A percentile compares a stretch with the other conserved stretches of the same genome.
Conservation (phyloP, 2,888 invertebrate species). For the Phragmatobia fuliginosa region DNA sequence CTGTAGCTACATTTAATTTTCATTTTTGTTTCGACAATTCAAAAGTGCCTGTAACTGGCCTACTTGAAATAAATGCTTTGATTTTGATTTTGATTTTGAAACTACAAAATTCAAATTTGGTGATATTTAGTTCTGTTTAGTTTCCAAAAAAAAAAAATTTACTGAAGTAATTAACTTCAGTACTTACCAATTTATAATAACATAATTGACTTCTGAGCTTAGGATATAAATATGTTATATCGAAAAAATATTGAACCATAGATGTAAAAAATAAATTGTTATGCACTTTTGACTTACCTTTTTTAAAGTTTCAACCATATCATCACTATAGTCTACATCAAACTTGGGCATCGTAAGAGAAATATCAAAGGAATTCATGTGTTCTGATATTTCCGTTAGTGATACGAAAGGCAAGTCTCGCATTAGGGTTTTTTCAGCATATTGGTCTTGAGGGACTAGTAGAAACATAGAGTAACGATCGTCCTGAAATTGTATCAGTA, state of each 20-base stretch:
- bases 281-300: slow-evolving; percentile 71
- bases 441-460: slow-evolving; percentile 85
- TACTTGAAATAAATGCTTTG: too few relatives aligned
- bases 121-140: too few relatives aligned
- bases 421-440: slow-evolving; percentile 79
- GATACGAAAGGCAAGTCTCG: slow-evolving; percentile 86
- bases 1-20: too few relatives aligned
- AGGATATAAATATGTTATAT: neutral
- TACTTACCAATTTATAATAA: neutral
- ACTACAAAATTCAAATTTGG: neutral
- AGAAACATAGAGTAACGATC: slow-evolving; percentile 88
- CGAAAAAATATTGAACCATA: neutral
- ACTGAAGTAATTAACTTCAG: neutral
- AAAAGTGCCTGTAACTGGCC: too few relatives aligned
- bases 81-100: too few relatives aligned
- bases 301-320: slow-evolving; percentile 80
- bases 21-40: too few relatives aligned
- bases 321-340: slow-evolving; percentile 84
- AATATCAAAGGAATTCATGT: slow-evolving; percentile 82
- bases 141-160: too few relatives aligned
- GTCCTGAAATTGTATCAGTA: slow-evolving; percentile 76
- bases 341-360: slow-evolving; percentile 88
- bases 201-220: neutral
- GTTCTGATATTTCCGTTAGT: slow-evolving; percentile 76
- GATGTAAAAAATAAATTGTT: neutral